These are phyloP conservation scores for Pseudochaenichthys georgianus DNA, from an alignment of 2,797 vertebrate genomes.

Conservation along the genomic window DNA sequence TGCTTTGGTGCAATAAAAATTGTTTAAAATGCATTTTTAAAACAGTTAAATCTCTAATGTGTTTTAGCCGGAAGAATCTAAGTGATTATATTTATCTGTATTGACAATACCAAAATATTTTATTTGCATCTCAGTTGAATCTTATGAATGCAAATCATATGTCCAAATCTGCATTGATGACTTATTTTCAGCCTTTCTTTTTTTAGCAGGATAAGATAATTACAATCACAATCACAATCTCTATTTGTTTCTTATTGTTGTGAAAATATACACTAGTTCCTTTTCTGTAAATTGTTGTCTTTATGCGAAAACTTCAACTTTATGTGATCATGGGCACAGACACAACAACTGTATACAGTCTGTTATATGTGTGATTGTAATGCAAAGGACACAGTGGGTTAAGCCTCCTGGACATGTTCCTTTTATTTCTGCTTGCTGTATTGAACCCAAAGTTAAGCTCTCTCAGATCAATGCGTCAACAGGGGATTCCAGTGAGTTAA, in stretches of 20 bases:
- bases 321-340: neutral
- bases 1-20: neutral
- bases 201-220: neutral
- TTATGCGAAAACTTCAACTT: neutral
- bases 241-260: neutral
- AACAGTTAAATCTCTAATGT: neutral
- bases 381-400: constrained; percentile 20
- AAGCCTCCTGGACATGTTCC: constrained; percentile 40
- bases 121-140: neutral
- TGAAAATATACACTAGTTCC: neutral
- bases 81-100: no score
- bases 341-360: neutral
- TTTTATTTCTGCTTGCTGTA: constrained; percentile 37
- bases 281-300: neutral
- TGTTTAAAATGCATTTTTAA: neutral
- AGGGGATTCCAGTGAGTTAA: constrained; percentile 69
- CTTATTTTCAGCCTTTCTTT: neutral
- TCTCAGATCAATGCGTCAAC: constrained; percentile 59
- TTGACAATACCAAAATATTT: neutral
- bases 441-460: constrained; percentile 56
- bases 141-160: neutral
- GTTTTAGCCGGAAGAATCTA: no score
- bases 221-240: neutral
- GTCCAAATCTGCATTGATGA: neutral
- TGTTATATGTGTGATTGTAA: constrained; percentile 6